Evolutionary conservation across 2,888 invertebrate species (phyloP), one percentile per base, ranked within the genome.

Genomic region (Vanessa cardui): DNA sequence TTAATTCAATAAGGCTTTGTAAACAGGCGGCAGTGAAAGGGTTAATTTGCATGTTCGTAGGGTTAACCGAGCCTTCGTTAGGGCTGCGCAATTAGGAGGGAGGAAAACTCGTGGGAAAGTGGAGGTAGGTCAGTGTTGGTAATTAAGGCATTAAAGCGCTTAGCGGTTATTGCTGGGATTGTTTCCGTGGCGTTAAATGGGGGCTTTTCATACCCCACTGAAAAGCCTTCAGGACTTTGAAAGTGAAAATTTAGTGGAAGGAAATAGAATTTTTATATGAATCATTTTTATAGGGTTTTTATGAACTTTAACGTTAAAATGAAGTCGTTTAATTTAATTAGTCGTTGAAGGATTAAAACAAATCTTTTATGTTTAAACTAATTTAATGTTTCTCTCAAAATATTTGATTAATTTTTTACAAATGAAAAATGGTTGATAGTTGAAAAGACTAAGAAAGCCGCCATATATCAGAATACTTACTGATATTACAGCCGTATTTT

Each of bases 11-110:
- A 90, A 91, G 85, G 86, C 86, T 80, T 84, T 90, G 86, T 90
- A 89, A 91, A 90, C 86, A 86, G 85, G 82, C 89, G 78, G 89
- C 78, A 56, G 56, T 56, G 87, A 89, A 92, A 91, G 92, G 92
- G 92, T 91, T 92, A 90, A 92, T 92, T 92, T 92, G 90, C 92
- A 90, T 92, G 89, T 85, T 83, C 84, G 86, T 81, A 84, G 89
- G 90, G 92, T 89, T 91, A 92, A 92, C 91, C 87, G 86, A 80
- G 83, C 84, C 85, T 90, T 91, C 87, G 90, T 92, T 92, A 92
- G 90, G 90, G 91, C 83, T 82, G 80, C 80, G 81, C 89, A 91
- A 92, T 92, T 92, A 92, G 85, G 81, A 82, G 74, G 89, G 85
- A 82, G 80, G 89, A 80, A 87, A 86, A 88, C 76, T 84, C 87